Evolutionary conservation across 2,888 invertebrate genomes (phyloP), one percentile per base, ranked within the genome.

Genomic region (Netelia melanura): DNA sequence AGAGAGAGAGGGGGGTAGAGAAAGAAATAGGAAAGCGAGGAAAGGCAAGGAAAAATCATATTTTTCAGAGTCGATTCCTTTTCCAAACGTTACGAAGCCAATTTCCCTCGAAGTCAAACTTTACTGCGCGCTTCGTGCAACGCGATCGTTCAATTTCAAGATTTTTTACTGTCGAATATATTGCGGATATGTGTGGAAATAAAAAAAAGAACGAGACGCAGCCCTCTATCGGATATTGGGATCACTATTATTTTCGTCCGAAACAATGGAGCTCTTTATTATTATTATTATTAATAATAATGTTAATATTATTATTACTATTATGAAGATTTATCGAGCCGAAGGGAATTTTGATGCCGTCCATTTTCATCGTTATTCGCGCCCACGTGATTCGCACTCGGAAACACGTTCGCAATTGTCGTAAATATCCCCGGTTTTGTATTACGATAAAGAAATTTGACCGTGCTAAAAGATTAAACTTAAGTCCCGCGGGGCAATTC

Each of bases 381-480:
- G 68, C 79, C 83, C 79, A 83, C 70, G 62, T 21, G n/a, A 14
- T n/a, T 10, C 43, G 17, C 43, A 17, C 43, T 43, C 17, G 5
- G 8, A 54, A 54, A 54, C 11, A 54, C 14, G 5, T n/a, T 11
- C 48, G 10, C 48, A 48, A 48, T 48, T 48, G 61, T 68, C 58
- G 75, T 62, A 72, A 75, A 84, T 72, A 58, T 21, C 48, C 58
- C 25, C 65, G 56, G 38, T 52, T 80, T 72, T 54, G 58, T 71
- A 25, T 14, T 83, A 14, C 56, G 70, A 74, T 68, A 67, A 75
- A 68, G 38, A 81, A 75, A 72, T 54, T 72, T 77, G 58, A 56
- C 54, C 67, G 61, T 23, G 62, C 54, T 71, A 43, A 81, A 78
- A 77, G 71, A 84, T 81, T 67, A 76, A 84, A 52, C 11, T 64